Conservation (phyloP, 2,888 invertebrate genomes). For the Melipona beecheii region DNA sequence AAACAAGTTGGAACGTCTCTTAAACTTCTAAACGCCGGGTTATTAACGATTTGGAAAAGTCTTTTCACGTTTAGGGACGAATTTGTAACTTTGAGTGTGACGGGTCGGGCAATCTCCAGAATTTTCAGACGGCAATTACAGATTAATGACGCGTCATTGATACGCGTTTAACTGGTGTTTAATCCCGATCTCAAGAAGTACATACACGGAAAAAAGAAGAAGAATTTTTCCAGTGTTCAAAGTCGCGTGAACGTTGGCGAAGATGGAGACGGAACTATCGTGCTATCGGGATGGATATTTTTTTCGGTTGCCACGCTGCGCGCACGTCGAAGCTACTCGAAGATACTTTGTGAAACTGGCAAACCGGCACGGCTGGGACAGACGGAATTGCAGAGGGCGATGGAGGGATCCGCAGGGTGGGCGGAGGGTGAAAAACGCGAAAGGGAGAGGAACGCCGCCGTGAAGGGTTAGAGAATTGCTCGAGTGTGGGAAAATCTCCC, state of each 20-base stretch:
- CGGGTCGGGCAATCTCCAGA: too few relatives aligned
- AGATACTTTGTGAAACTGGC: slow-evolving; percentile 72
- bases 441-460: slow-evolving; percentile 38
- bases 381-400: slow-evolving; percentile 42
- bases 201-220: too few relatives aligned
- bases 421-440: slow-evolving; percentile 46
- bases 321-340: slow-evolving; percentile 69
- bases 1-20: slow-evolving; percentile 16
- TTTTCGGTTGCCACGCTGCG: neutral
- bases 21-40: slow-evolving; percentile 16
- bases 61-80: neutral
- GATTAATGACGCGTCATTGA: too few relatives aligned
- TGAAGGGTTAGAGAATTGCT: slow-evolving; percentile 60
- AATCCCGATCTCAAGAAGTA: too few relatives aligned
- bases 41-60: slow-evolving; percentile 33
- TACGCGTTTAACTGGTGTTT: too few relatives aligned
- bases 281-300: neutral
- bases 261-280: neutral
- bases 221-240: too few relatives aligned
- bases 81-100: too few relatives aligned
- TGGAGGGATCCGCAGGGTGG: slow-evolving; percentile 28
- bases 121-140: too few relatives aligned
- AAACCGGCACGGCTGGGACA: slow-evolving; percentile 51
- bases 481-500: slow-evolving; percentile 79
- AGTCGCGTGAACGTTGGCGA: too few relatives aligned